These are phyloP conservation scores for Muscicapa comitata DNA, from an alignment of 2,797 vertebrate genomes.

Conservation along the genomic window DNA sequence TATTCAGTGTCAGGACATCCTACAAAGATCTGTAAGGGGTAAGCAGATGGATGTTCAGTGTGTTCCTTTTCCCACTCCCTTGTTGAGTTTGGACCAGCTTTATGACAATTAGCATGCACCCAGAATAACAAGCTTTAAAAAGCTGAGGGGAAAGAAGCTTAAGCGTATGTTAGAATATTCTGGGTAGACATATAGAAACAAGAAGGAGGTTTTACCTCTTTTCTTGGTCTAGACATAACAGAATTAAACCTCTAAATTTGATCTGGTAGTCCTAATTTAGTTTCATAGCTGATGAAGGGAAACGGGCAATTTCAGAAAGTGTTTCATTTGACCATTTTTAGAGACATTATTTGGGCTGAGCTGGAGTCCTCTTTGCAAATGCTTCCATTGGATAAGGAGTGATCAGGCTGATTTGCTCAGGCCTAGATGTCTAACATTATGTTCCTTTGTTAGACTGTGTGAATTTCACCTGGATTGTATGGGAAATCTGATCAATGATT, in stretches of 20 bases:
- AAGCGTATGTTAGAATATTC: not conserved
- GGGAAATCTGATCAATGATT: not conserved
- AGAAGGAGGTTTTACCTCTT: not conserved
- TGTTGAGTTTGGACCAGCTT: conserved; percentile 7
- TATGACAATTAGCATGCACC: not conserved
- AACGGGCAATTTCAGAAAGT: not conserved
- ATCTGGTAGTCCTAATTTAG: not conserved
- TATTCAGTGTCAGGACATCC: conserved; percentile 23
- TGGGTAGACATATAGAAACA: not conserved
- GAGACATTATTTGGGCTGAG: not conserved
- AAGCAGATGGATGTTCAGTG: conserved; percentile 37
- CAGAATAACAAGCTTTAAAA: not conserved
- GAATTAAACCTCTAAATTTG: not conserved
- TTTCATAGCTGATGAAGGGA: not conserved
- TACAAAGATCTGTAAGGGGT: not conserved
- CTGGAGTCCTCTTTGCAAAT: not conserved
- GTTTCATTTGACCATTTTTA: not conserved
- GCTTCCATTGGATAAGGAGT: not conserved
- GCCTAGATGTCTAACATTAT: not conserved
- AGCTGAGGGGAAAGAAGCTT: not conserved
- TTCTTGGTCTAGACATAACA: not conserved
- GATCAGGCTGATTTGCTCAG: not conserved
- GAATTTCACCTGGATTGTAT: not conserved
- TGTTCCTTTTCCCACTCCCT: conserved; percentile 18
- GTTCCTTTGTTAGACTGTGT: rapidly evolving